These are phyloP conservation scores for Palythoa grandis DNA, from an alignment of 92 coral and sea anemone species.

Conservation along the genomic window DNA sequence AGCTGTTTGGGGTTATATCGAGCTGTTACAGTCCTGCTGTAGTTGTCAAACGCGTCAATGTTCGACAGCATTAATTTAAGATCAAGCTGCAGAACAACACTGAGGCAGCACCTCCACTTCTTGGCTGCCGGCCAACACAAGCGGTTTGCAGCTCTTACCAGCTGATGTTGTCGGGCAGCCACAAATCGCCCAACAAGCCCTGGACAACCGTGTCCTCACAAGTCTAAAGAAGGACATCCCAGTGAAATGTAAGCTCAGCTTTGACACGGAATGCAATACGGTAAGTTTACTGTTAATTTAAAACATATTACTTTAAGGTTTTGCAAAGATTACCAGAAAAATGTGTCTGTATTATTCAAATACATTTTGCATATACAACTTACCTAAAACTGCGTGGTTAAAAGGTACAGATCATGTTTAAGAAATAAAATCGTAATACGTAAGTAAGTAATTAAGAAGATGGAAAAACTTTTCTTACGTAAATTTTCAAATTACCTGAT, in stretches of 20 bases:
- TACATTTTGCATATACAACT: background rate
- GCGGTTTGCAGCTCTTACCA: background rate
- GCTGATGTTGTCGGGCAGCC: background rate
- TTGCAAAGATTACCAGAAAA: background rate
- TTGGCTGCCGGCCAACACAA: background rate
- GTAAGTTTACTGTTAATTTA: background rate
- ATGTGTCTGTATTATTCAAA: background rate
- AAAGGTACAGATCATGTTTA: too few relatives aligned
- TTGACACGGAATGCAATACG: background rate
- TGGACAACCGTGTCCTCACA: background rate
- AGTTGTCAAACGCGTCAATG: background rate
- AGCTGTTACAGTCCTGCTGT: background rate
- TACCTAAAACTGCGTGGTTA: background rate
- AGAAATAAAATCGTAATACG: too few relatives aligned
- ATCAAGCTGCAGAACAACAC: background rate
- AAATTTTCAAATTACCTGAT: too few relatives aligned
- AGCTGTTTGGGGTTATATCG: background rate
- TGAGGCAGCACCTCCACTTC: background rate
- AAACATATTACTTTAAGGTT: background rate
- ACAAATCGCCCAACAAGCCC: background rate
- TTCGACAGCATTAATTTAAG: constrained; percentile 9
- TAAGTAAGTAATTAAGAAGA: too few relatives aligned
- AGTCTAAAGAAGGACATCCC: background rate
- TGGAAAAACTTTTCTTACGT: too few relatives aligned
- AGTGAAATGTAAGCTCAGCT: background rate